phyloP scores from a whole-genome alignment of 2,888 invertebrate species.

The Agrotis exclamationis region DNA sequence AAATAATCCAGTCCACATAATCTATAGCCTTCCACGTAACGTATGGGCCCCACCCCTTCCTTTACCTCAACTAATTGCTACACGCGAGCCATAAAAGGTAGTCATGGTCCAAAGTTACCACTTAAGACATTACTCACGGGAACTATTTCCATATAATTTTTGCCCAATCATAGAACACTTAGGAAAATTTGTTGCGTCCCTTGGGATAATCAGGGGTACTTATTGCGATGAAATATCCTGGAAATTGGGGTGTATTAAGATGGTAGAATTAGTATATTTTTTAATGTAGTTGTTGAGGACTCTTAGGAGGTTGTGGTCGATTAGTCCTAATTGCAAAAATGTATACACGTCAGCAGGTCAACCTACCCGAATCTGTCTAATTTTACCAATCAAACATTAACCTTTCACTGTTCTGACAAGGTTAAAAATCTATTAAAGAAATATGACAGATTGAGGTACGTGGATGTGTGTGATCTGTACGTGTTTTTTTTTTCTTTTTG shows the following conservation, averaged over 20 bases:
- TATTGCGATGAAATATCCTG: slow-evolving; percentile 1
- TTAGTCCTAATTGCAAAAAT: neutral
- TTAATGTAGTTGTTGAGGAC: neutral
- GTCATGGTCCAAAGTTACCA: slow-evolving; percentile 18
- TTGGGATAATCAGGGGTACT: slow-evolving; percentile 28
- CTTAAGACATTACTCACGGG: slow-evolving; percentile 31
- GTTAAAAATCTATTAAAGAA: too few species aligned
- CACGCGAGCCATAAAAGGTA: slow-evolving; percentile 14
- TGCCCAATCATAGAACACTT: slow-evolving; percentile 51
- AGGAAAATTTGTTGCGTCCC: slow-evolving; percentile 23
- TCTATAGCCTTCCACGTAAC: slow-evolving; percentile 7
- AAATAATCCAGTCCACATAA: slow-evolving; percentile 5
- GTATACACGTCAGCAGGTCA: too few species aligned
- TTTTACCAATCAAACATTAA: too few species aligned
- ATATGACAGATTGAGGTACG: too few species aligned
- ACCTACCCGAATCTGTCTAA: too few species aligned
- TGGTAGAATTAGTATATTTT: too few species aligned
- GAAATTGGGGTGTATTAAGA: neutral
- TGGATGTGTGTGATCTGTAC: too few species aligned
- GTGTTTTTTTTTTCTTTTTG: too few species aligned
- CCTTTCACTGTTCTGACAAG: too few species aligned
- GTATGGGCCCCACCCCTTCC: slow-evolving; percentile 10
- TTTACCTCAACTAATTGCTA: slow-evolving; percentile 28
- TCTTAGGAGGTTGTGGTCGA: neutral
- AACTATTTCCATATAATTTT: slow-evolving; percentile 30